These are phyloP conservation scores for Chauna torquata DNA, from an alignment of 2,113 vertebrate genomes.

Conservation along the genomic window DNA sequence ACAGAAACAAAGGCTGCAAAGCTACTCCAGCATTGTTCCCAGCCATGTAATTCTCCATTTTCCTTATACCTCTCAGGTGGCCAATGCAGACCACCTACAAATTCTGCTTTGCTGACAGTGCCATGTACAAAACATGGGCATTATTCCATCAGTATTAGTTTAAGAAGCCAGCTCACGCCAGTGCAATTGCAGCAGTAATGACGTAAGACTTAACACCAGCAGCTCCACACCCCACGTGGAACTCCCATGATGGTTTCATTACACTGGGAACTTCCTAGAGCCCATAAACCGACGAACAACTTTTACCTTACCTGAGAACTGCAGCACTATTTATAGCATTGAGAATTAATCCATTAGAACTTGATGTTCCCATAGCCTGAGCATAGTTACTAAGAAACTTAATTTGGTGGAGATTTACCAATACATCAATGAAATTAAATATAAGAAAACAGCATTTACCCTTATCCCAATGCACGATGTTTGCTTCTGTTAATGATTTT, in stretches of 20 bases:
- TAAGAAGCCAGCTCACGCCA: not conserved
- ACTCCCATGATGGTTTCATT: not conserved
- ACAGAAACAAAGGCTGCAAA: not conserved
- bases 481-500: not conserved
- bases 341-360: not conserved
- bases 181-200: not conserved
- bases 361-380: not conserved
- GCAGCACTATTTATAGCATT: not conserved
- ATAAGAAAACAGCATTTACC: not conserved
- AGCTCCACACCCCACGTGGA: not conserved
- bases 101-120: rapidly evolving
- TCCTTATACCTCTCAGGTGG: not conserved
- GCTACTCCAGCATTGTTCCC: not conserved
- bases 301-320: not conserved
- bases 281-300: not conserved
- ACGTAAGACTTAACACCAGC: not conserved
- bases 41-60: rapidly evolving
- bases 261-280: not conserved
- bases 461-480: not conserved
- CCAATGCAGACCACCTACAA: not conserved
- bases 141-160: not conserved
- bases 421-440: not conserved
- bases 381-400: not conserved
- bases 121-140: not conserved
- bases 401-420: not conserved